A percentile compares a stretch with the other conserved stretches of the same genome.
Evolutionary conservation across 2,797 vertebrate genomes (phyloP).

Genomic region (Neomorphus geoffroyi): DNA sequence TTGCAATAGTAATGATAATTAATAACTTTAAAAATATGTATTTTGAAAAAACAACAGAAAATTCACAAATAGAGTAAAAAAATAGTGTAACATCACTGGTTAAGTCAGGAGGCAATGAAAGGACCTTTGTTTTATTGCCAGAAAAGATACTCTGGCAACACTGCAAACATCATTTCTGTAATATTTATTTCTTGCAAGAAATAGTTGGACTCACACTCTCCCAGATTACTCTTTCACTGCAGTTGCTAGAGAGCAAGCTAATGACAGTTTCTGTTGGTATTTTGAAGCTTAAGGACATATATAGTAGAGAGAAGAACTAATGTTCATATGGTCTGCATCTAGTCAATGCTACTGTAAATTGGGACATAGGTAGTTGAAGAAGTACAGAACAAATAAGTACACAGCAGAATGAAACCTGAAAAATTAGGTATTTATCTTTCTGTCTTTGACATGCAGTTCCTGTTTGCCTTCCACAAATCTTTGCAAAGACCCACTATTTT

Average conservation of each 20-base stretch:
- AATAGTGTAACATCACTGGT: neutral
- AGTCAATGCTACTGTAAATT: neutral
- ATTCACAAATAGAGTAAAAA: neutral
- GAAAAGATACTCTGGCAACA: neutral
- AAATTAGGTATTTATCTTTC: neutral
- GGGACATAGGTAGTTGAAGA: neutral
- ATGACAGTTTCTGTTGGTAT: neutral
- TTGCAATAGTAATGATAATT: neutral
- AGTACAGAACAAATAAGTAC: too few species aligned
- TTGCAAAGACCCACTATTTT: fast-evolving
- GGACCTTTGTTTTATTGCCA: neutral
- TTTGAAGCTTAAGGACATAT: neutral
- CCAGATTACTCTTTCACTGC: neutral
- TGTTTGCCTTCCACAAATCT: neutral
- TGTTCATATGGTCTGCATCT: neutral
- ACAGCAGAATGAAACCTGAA: neutral
- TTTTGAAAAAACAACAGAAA: neutral
- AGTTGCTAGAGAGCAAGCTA: neutral
- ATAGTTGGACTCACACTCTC: neutral
- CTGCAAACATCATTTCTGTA: neutral
- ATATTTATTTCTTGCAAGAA: neutral
- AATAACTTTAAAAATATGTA: neutral
- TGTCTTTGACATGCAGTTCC: neutral
- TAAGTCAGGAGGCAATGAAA: neutral
- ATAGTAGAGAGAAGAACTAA: neutral